Evolutionary conservation across 2,113 vertebrate species (phyloP), one percentile per base, ranked within the genome.

Genomic region (Oenanthe oenanthe): DNA sequence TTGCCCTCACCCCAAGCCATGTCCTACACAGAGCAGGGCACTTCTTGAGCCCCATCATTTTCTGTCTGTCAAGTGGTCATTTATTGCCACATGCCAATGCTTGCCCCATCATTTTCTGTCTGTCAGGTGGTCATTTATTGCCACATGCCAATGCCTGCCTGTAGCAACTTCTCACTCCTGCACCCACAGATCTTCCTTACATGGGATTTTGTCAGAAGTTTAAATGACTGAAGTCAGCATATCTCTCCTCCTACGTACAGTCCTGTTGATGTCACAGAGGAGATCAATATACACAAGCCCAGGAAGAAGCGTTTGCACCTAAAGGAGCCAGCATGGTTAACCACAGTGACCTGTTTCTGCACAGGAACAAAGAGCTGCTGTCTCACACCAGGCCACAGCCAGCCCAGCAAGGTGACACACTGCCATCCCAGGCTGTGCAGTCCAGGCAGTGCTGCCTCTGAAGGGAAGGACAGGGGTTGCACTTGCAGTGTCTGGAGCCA

Each of bases 311-410:
- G 3, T 72, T 38, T 79, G 70, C 71, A 88, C 72, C 87, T 67
- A 5, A 54, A 85, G 56, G 48, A 97, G 58, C 56, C 62, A 75
- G 71, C 17, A 15, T 63, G 92, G 94, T 96, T 96, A 96, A 95
- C 93, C 95, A 92, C 70, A 8, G 61, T 84, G 89, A 88, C 86
- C 80, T 86, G 89, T 53, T 97, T 84, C 94, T 95, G 68, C 67
- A 71, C 45, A 81, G 61, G 65, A 95, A 92, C 80, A 83, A 90
- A 84, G 78, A 85, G 34, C 78, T 17, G 2, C 47, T 0, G 5
- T 81, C 86, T 96, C 91, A 92, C 71, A 92, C 36, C 65, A 77
- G 70, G 38, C 36, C 66, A 91, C 47, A 81, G 56, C 60, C 73
- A 66, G 72, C 68, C n/a, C 0, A 0, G 51, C 50, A 57, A 54